These are phyloP conservation scores for Sarcophilus harrisii DNA, from an alignment of 2,797 vertebrate genomes.

Conservation along the genomic window DNA sequence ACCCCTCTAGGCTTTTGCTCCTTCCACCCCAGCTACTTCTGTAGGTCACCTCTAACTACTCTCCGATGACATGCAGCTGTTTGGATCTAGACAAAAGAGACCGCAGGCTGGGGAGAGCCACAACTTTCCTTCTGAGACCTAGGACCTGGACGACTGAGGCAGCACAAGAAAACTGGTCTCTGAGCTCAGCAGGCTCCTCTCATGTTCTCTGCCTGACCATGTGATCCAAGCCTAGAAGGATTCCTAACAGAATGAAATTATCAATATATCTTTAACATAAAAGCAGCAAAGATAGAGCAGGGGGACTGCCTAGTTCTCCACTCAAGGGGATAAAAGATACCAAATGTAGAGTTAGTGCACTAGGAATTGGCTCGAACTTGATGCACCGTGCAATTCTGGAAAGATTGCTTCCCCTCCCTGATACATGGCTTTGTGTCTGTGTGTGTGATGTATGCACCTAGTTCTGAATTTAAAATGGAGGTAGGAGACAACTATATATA, in stretches of 20 bases:
- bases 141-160: not conserved
- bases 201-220: not conserved
- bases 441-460: not conserved
- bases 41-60: not conserved
- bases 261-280: not conserved
- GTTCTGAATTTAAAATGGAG: too few species aligned
- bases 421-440: not conserved
- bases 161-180: not conserved
- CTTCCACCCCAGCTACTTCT: not conserved
- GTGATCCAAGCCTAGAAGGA: not conserved
- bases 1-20: not conserved
- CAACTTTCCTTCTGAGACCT: not conserved
- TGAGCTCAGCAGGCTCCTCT: not conserved
- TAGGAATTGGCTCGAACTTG: rapidly evolving
- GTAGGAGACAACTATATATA: not conserved
- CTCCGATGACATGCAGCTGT: not conserved
- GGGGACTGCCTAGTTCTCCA: not conserved
- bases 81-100: not conserved
- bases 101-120: not conserved
- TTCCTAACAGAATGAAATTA: not conserved
- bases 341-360: not conserved
- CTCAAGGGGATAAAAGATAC: not conserved
- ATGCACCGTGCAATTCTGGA: not conserved
- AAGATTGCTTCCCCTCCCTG: not conserved
- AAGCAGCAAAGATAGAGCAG: not conserved